phyloP scores from a whole-genome alignment of 2,113 vertebrate species.

The Aegypius monachus region DNA sequence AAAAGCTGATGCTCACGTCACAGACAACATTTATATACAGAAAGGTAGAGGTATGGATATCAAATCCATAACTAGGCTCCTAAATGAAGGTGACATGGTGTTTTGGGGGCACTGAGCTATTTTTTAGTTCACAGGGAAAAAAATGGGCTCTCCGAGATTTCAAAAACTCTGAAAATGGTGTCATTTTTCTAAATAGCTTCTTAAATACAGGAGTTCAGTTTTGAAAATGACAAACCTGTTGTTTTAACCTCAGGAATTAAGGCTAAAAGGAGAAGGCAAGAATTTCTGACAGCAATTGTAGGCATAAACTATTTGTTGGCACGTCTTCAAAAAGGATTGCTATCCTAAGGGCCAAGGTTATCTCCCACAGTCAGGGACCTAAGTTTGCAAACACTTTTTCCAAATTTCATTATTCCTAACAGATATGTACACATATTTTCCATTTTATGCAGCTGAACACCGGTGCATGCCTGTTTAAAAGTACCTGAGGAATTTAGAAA shows the following conservation, averaged over 20 bases:
- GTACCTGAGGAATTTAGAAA: background rate
- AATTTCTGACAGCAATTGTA: background rate
- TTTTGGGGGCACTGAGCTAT: background rate
- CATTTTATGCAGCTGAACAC: background rate
- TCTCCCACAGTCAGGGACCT: background rate
- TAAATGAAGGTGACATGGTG: background rate
- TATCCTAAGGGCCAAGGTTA: constrained; percentile 18
- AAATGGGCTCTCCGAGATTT: background rate
- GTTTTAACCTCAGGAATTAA: background rate
- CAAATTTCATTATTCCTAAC: background rate
- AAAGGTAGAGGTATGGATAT: background rate
- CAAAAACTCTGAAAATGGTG: background rate
- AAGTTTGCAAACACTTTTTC: background rate
- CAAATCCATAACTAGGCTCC: background rate
- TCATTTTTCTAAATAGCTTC: background rate
- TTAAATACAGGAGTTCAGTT: background rate
- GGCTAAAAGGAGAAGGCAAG: background rate
- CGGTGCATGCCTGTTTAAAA: background rate
- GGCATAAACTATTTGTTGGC: background rate
- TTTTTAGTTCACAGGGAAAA: background rate
- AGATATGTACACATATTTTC: background rate
- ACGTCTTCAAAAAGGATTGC: background rate
- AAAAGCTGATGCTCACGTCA: background rate
- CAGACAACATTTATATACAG: background rate
- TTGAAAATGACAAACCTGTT: background rate